Conservation (phyloP, 2,113 vertebrate species). For the Corythaixoides concolor region DNA sequence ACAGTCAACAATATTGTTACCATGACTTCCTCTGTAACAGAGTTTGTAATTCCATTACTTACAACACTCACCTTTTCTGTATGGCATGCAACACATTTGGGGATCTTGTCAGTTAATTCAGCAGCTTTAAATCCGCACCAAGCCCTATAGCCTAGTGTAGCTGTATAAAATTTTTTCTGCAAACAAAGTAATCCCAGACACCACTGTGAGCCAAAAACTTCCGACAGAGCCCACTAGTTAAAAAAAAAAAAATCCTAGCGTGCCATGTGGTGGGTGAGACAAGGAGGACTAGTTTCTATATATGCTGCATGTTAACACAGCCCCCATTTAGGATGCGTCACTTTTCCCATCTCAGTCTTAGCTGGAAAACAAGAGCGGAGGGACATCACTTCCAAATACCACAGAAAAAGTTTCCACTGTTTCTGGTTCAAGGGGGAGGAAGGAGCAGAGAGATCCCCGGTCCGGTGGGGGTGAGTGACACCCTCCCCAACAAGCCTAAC, state of each 20-base stretch:
- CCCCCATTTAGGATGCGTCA: background rate
- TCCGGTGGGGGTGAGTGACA: rapidly evolving
- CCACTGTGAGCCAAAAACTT: background rate
- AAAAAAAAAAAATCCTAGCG: background rate
- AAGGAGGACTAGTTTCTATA: background rate
- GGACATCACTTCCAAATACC: background rate
- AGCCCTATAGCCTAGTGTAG: background rate
- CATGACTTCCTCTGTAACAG: background rate
- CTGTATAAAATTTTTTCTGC: background rate
- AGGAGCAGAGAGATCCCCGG: background rate
- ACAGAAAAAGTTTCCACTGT: background rate
- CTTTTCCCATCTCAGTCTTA: background rate
- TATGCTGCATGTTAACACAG: background rate
- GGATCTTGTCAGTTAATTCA: background rate
- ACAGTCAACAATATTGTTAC: background rate
- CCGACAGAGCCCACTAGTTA: background rate
- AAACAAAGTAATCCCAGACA: background rate
- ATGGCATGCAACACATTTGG: background rate
- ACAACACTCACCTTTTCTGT: background rate
- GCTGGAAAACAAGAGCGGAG: background rate
- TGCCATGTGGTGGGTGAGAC: background rate
- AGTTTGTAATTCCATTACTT: background rate
- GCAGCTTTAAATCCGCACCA: background rate
- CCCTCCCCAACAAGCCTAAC: background rate
- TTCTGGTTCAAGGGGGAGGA: background rate